Evolutionary conservation across 2,888 invertebrate genomes (phyloP), one percentile per base, ranked within the genome.

Genomic region (Tiliacea aurago): DNA sequence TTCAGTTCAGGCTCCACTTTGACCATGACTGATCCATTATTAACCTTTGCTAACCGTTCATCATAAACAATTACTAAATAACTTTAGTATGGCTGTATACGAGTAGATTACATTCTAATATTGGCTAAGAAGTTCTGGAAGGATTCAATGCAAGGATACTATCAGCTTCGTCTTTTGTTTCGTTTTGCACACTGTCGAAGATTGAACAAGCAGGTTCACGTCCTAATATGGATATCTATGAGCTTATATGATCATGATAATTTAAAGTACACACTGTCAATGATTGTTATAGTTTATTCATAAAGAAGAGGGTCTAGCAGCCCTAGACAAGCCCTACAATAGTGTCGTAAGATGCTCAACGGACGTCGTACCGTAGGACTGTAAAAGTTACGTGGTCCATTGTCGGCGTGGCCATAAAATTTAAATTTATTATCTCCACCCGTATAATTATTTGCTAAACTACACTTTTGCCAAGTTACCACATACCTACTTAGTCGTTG

Each of bases 401-500:
- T 85, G 84, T 86, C 76, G 55, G 64, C 58, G 63, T 47, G 56
- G 61, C 47, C 73, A 80, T 85, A 84, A 83, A 81, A 80, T 79
- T 75, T 73, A 84, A 73, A 81, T 86, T 80, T 85, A 86, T 84
- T 83, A 83, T 81, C 78, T 73, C 72, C 63, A 73, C 66, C 62
- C 58, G 62, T 82, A 84, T 84, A 83, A 85, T 84, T 86, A 84
- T 87, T 82, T 80, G 69, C 70, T 84, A 85, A 83, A 81, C 75
- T 78, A 79, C 77, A 73, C 67, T 71, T 85, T 77, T 85, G 75
- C 72, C 28, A 66, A 45, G 84, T 86, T 83, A 62, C 81, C 73
- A 73, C 83, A 81, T 74, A 28, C 28, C 28, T 28, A 28, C 28
- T 28, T 28, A 73, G 37, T 47, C 61, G 51, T 78, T 72, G 70